Base-by-base conservation (phyloP, 2,888 invertebrate genomes). In the Amaurobius ferox region DNA sequence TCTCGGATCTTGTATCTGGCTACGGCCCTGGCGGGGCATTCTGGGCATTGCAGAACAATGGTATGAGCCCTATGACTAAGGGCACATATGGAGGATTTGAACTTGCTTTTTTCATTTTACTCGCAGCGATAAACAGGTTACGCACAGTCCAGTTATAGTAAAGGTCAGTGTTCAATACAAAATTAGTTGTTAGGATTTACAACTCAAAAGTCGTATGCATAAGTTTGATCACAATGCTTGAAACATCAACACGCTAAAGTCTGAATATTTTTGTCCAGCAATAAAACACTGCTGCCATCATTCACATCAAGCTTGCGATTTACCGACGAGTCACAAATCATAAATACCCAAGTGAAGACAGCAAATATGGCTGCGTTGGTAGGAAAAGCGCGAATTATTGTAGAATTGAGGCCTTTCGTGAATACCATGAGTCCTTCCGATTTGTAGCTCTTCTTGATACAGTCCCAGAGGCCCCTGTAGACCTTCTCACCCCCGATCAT, bases 321-420 rank as follows among this genome's bases (percentile, higher is more conserved):
- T 2, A 76, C 62, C 9, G 79, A 64, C 6, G 44, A 55, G 7
- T 79, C 67, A 19, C 68, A 64, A 3, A 86, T 61, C 79, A 76
- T 79, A 32, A 79, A 55, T 16, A 85, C 79, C 95, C 95, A 95
- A 29, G 94, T 94, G 76, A 97, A 97, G 0, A 96, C 96, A 39
- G 96, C 94, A 91, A 98, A 98, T 86, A 96, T 97, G 3, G 96
- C 96, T 0, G 97, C 98, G 91, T 98, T 98, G 87, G 96, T 95
- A 0, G 98, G 96, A 91, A 98, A 98, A 0, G 98, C 97, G 62
- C 98, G 93, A 67, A 97, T 90, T 55, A 97, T 91, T 0, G 97
- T 95, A 0, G 97, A 95, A 26, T 93, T 93, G 0, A 97, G 90
- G 0, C 97, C 97, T 26, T 95, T 93, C 68, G 94, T 93, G 91